Conservation (phyloP, 2,797 vertebrate genomes). For the Schizopygopsis malacanthus region DNA sequence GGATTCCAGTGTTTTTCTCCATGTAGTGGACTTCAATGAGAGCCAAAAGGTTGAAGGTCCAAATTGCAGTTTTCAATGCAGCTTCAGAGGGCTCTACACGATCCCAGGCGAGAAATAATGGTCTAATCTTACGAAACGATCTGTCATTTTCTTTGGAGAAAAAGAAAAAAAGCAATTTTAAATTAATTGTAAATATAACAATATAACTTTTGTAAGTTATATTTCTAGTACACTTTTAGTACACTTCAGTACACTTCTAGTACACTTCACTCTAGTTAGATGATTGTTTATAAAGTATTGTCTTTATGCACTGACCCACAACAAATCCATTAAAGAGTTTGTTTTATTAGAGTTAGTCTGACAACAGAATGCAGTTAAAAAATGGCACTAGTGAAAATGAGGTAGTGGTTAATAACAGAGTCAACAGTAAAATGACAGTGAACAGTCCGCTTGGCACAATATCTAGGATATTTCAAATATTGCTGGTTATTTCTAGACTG, state of each 20-base stretch:
- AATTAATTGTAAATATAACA: neutral
- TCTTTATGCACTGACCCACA: neutral
- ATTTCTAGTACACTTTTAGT: neutral
- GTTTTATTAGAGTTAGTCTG: neutral
- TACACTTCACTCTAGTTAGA: neutral
- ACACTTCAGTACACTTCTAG: too few relatives aligned
- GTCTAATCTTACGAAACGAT: too few relatives aligned
- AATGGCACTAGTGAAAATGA: neutral
- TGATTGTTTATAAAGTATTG: neutral
- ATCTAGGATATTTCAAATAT: neutral
- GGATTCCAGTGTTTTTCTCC: too few relatives aligned
- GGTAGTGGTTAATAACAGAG: neutral
- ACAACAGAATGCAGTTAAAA: neutral
- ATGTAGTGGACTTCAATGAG: too few relatives aligned
- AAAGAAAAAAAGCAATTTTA: too few relatives aligned
- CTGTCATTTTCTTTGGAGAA: too few relatives aligned
- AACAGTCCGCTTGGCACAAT: neutral
- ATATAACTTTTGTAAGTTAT: neutral
- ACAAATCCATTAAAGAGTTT: neutral
- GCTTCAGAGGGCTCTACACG: too few relatives aligned
- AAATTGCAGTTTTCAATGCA: neutral
- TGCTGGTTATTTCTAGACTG: neutral
- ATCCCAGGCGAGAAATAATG: too few relatives aligned
- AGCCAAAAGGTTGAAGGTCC: neutral
- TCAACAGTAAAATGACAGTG: neutral